Evolutionary conservation across 2,113 vertebrate genomes (phyloP), one percentile per base, ranked within the genome.

Genomic region (Raja brachyura): DNA sequence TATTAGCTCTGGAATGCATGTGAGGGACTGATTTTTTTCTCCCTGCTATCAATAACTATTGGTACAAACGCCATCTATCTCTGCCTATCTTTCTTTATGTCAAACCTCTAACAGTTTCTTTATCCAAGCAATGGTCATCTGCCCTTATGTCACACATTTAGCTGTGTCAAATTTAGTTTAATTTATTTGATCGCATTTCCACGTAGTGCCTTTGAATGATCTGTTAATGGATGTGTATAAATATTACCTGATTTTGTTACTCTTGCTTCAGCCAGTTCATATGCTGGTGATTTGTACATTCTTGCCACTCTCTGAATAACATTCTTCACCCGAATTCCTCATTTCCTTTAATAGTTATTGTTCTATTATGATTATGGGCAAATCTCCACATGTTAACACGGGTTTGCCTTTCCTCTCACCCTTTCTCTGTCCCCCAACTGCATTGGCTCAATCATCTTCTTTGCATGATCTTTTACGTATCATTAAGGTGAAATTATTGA

Each of bases 181-280:
- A n/a, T 66, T 66, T 73, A 73, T 73, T 73, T 73, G 70, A 73
- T 73, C 18, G 70, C 70, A 73, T 22, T 73, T 22, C 70, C 39
- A 73, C 25, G 75, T 22, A 76, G 7, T 68, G 66, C 28, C 75
- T 31, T 31, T 0, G n/a, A 22, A 33, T 31, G 28, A 31, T 31
- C 11, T 78, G 28, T 78, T 78, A 78, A 78, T n/a, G n/a, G 76
- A 39, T 78, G 76, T 78, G n/a, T 78, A 78, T 78, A 76, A 76
- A 76, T 20, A 9, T 39, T 33, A 78, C 1, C 33, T 78, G 28
- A 33, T 31, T 31, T 78, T 31, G 70, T 73, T 73, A 0, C 5
- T 18, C 5, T 18, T 73, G 70, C 70, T 73, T 73, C 70, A 73
- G 22, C 70, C 1, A 22, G 70, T 73, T 73, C 14, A 73, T 20